Base-by-base conservation (phyloP, 2,888 invertebrate genomes). In the Sycophila texana region DNA sequence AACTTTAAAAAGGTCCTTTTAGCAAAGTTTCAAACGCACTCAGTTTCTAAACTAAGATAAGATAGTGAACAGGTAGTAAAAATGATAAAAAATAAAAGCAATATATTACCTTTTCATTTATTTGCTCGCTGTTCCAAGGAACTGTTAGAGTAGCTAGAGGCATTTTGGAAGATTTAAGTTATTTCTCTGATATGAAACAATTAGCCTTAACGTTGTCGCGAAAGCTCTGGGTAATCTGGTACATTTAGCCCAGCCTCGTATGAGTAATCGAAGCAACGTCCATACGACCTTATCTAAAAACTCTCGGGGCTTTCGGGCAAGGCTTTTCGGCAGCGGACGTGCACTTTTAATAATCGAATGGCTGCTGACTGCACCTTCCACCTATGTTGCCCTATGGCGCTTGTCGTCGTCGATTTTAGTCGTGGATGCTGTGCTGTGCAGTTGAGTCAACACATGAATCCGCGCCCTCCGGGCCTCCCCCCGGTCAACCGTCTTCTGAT, bases 61-160 rank as follows among this genome's bases (percentile, higher is more conserved):
- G 60, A 26, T 14, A 22, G 26, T 22, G 22, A 61, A 3, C 13
- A 39, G 26, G 16, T 7, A 16, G 7, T n/a, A 39, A 47, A 4
- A 13, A 12, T 10, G 18, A 39, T 7, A 18, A 18, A 39, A 18
- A 47, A 65, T 18, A 47, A 3, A 39, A 30, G 18, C n/a, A 16
- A 68, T 22, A 13, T 4, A 53, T 81, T 83, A 87, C 90, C 87
- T 89, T 86, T 80, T 88, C 87, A 81, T 82, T 86, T 83, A 76
- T 84, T 85, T 87, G 84, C 81, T 88, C 86, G 77, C 89, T 88
- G 82, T 87, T 87, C 90, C 90, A 90, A 84, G 89, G 89, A 80
- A 87, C 88, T 82, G 88, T 88, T 81, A 87, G 80, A 84, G 86
- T 90, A 63, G 90, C 90, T 83, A 90, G 85, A 85, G 90, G 90